These are phyloP conservation scores for Dermochelys coriacea DNA, from an alignment of 2,797 vertebrate genomes.

Conservation along the genomic window DNA sequence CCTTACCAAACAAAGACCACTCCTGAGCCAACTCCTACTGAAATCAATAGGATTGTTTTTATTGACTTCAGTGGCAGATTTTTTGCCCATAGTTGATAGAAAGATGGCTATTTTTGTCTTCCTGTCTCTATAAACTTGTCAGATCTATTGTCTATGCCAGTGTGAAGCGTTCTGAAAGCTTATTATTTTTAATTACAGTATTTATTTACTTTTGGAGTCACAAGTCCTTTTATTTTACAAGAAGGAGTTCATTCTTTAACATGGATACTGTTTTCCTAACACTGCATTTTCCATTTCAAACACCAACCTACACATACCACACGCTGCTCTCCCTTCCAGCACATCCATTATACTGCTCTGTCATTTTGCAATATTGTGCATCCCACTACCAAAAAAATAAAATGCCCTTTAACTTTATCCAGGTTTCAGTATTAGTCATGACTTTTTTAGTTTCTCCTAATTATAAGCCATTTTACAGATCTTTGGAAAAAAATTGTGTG, in stretches of 20 bases:
- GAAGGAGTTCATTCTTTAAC: neutral
- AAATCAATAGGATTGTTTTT: neutral
- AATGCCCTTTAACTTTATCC: fast-evolving
- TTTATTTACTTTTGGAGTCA: slow-evolving; percentile 35
- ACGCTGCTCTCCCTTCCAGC: slow-evolving; percentile 14
- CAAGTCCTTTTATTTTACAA: neutral
- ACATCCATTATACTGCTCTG: neutral
- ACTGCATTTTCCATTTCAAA: slow-evolving; percentile 60
- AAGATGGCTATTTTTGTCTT: neutral
- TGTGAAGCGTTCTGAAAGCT: slow-evolving; percentile 24
- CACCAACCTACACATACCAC: neutral
- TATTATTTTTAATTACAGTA: slow-evolving; percentile 32
- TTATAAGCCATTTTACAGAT: neutral
- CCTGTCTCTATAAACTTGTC: slow-evolving; percentile 13
- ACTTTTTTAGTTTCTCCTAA: slow-evolving; percentile 1
- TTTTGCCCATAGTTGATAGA: too few relatives aligned
- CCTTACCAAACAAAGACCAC: neutral
- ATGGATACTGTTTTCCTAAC: slow-evolving; percentile 34
- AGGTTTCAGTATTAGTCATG: neutral
- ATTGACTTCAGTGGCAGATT: neutral
- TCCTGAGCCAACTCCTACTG: neutral
- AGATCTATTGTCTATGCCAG: slow-evolving; percentile 21
- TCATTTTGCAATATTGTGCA: neutral
- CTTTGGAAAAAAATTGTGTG: neutral
- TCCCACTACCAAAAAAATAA: neutral